Evolutionary conservation across 2,113 vertebrate species (phyloP), one percentile per base, ranked within the genome.

Genomic region (Rana temporaria): DNA sequence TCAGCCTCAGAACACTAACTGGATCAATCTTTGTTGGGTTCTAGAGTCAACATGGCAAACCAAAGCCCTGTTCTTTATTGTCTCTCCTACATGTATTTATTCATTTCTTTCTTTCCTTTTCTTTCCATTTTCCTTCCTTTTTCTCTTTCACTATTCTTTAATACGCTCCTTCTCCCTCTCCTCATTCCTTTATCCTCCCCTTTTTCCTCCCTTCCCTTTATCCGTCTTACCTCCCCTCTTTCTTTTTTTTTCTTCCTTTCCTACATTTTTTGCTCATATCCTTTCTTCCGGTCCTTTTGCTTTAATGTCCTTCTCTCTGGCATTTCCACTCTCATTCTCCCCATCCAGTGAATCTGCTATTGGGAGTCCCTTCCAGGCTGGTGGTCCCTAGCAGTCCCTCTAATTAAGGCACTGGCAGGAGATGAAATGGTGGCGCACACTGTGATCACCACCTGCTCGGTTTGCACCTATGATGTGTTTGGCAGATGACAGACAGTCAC

Each of bases 351-450:
- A 26, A 1, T 11, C 56, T 6, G 53, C 53, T n/a, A 30, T 53
- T 34, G 55, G 71, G 71, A 60, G 53, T 59, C 19, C 2, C 71
- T 32, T 74, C 14, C 71, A 22, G 7, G 24, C 24, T 60, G 71
- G 55, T 74, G 71, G 71, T 74, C 56, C 30, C 56, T 60, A 19
- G 55, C 38, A 32, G 19, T 74, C 71, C 56, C 19, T 20, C 56
- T 74, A 74, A 74, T 73, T 59, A 56, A 60, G 26, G 55, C 6
- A 60, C 71, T 74, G 71, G 71, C 71, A 60, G 11, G 12, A 60
- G 71, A 74, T 20, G 15, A 74, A 12, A 74, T 19, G 17, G 53
- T 57, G 19, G 16, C 56, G 26, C 55, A 22, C 56, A 14, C 30
- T 60, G 32, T 56, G 26, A 60, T 38, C 30, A 4, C 71, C 71